Evolutionary conservation across 2,797 vertebrate species (phyloP).

Genomic region (Poeciliopsis paucimaculata): DNA sequence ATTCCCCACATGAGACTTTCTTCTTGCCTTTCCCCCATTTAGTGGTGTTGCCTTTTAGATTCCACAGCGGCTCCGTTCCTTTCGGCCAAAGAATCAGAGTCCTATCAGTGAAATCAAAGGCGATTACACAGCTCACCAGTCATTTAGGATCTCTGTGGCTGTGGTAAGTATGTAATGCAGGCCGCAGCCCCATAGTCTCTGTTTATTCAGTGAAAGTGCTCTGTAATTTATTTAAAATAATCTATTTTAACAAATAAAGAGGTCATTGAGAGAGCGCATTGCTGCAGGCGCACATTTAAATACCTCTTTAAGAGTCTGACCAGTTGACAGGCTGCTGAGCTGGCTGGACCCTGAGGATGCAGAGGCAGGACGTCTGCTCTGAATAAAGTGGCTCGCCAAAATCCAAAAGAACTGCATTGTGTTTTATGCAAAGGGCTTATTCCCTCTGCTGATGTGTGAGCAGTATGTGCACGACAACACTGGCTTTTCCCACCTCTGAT

Average conservation of each 20-base stretch:
- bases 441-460: conserved; percentile 62
- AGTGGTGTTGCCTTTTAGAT: conserved; percentile 83
- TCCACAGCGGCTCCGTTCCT: conserved; percentile 83
- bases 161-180: conserved; percentile 90
- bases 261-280: conserved; percentile 91
- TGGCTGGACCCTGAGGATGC: conserved; percentile 67
- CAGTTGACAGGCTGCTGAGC: conserved; percentile 80
- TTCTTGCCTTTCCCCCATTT: conserved; percentile 72
- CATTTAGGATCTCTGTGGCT: conserved; percentile 94
- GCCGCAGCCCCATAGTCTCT: conserved; percentile 94
- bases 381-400: conserved; percentile 83
- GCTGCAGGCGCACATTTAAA: conserved; percentile 93
- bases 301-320: conserved; percentile 87
- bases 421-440: conserved; percentile 40
- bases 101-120: conserved; percentile 92
- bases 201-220: conserved; percentile 99
- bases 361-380: conserved; percentile 75
- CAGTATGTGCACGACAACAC: conserved; percentile 39
- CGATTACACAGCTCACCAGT: conserved; percentile 89
- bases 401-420: conserved; percentile 72
- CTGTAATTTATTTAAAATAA: conserved; percentile 99
- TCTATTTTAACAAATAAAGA: conserved; percentile 99
- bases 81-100: conserved; percentile 83
- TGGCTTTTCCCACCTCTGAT: conserved; percentile 45
- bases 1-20: conserved; percentile 83